Evolutionary conservation across 2,797 vertebrate genomes (phyloP).

Genomic region (Muraenolepis orangiensis): DNA sequence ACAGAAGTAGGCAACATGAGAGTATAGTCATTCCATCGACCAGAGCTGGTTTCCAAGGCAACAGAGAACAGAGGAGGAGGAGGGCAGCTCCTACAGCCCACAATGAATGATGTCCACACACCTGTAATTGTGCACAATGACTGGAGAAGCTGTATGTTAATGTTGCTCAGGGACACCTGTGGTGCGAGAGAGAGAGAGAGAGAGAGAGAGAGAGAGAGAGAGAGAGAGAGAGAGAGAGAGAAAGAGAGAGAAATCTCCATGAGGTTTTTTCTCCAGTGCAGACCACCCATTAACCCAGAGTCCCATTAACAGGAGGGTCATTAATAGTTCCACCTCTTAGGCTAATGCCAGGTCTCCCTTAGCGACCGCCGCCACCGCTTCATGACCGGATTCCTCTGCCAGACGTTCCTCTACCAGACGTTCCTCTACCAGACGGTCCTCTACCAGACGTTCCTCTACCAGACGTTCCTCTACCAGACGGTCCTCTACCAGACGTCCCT

Average conservation of each 20-base stretch:
- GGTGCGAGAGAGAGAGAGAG: neutral
- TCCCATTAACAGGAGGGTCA: neutral
- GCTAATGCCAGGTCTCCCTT: neutral
- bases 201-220: neutral
- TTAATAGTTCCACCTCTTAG: neutral
- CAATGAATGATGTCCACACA: constrained; percentile 58
- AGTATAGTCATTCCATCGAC: constrained; percentile 44
- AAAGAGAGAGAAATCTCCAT: neutral
- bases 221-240: neutral
- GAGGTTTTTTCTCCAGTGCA: neutral
- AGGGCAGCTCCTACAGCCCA: constrained; percentile 27
- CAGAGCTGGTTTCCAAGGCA: constrained; percentile 64
- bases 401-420: too few relatives aligned
- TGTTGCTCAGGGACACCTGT: constrained; percentile 18
- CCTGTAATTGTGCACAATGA: constrained; percentile 31
- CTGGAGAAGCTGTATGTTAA: constrained; percentile 35
- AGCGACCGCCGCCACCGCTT: neutral
- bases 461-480: too few relatives aligned
- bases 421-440: too few relatives aligned
- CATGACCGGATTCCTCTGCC: too few relatives aligned
- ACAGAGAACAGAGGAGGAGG: constrained; percentile 34
- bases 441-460: too few relatives aligned
- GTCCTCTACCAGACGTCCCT: too few relatives aligned
- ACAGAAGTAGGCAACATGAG: constrained; percentile 32
- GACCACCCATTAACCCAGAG: too few relatives aligned